Conservation (phyloP, 2,113 vertebrate species). For the Rostratula benghalensis region DNA sequence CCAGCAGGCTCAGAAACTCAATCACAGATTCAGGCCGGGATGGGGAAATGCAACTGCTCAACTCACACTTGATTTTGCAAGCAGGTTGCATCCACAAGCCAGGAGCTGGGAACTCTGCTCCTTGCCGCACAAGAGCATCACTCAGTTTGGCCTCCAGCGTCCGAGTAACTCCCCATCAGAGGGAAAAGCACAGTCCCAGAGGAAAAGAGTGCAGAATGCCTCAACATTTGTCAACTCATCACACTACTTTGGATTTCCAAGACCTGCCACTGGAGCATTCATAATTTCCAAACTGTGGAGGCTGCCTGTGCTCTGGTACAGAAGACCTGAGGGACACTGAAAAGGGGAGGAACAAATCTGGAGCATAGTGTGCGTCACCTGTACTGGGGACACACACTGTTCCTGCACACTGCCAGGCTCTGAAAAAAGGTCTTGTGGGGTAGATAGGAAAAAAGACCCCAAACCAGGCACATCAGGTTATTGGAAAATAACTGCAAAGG, state of each 20-base stretch:
- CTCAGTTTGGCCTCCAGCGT: not conserved
- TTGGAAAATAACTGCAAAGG: not conserved
- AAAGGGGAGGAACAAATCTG: not conserved
- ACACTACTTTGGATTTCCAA: not conserved
- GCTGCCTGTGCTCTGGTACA: not conserved
- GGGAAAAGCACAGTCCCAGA: not conserved
- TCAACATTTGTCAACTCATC: not conserved
- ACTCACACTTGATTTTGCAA: not conserved
- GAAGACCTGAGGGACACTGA: not conserved
- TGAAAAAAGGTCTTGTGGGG: not conserved
- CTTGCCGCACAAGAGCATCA: rapidly evolving
- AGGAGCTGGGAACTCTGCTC: not conserved
- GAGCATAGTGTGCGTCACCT: not conserved
- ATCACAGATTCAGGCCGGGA: not conserved
- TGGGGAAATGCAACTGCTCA: not conserved
- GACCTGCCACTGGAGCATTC: not conserved
- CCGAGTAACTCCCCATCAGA: not conserved
- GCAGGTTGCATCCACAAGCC: not conserved
- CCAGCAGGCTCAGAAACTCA: not conserved
- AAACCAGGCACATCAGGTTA: not conserved
- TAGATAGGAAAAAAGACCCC: not conserved
- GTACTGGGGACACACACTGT: rapidly evolving
- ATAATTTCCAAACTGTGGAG: not conserved
- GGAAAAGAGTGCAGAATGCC: not conserved
- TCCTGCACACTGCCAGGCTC: not conserved